Evolutionary conservation across 1,140 invertebrate species (phyloP).

Genomic region (Plodia interpunctella): DNA sequence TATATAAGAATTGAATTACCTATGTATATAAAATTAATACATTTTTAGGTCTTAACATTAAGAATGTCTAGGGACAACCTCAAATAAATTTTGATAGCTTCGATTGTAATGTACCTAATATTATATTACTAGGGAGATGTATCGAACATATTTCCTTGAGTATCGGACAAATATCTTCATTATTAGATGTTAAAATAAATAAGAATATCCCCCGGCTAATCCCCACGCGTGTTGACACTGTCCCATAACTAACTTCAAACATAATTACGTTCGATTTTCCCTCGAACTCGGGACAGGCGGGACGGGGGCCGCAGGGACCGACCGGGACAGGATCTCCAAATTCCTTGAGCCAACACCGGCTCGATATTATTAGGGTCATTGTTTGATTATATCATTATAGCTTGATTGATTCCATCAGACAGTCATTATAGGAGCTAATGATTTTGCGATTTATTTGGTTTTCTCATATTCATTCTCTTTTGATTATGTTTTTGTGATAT

Average conservation of each 20-base stretch:
- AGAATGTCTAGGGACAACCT: too few species aligned
- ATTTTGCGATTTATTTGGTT: background rate
- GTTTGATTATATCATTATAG: slow-evolving; percentile 70
- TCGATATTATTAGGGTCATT: slow-evolving; percentile 65
- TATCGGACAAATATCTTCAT: background rate
- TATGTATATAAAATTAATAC: too few species aligned
- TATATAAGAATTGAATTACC: too few species aligned
- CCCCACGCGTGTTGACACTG: slow-evolving; percentile 56
- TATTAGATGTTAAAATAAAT: background rate
- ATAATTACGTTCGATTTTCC: slow-evolving; percentile 74
- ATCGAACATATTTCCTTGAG: too few species aligned
- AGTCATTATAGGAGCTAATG: background rate
- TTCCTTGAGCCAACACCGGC: slow-evolving; percentile 19
- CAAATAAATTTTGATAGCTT: too few species aligned
- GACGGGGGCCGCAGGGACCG: too few species aligned
- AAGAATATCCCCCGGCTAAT: slow-evolving; percentile 23
- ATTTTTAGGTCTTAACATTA: too few species aligned
- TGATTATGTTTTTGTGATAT: too few species aligned
- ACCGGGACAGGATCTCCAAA: slow-evolving; percentile 31
- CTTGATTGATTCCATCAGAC: slow-evolving; percentile 66
- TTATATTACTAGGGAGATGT: too few species aligned
- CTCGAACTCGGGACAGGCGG: slow-evolving; percentile 62
- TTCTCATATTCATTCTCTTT: background rate
- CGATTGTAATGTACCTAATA: too few species aligned
- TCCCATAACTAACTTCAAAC: slow-evolving; percentile 74